These are phyloP conservation scores for Cheilosia variabilis DNA, from an alignment of 2,888 invertebrate genomes.

Conservation along the genomic window DNA sequence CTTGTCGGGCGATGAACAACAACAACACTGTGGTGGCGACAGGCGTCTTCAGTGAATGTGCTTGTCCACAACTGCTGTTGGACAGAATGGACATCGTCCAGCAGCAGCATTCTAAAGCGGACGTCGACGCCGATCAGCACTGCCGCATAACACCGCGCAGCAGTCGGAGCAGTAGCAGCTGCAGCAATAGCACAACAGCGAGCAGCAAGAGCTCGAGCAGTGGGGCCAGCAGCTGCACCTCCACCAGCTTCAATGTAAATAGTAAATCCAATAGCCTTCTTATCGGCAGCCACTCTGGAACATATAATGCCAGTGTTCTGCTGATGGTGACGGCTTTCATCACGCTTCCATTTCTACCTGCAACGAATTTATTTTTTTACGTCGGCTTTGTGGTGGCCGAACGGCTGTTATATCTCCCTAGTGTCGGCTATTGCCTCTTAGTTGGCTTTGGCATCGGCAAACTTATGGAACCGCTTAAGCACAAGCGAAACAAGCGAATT, in stretches of 20 bases:
- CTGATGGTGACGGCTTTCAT: constrained; percentile 90
- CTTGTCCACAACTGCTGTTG: constrained; percentile 73
- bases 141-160: constrained; percentile 78
- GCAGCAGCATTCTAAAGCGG: constrained; percentile 62
- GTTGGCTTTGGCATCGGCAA: constrained; percentile 89
- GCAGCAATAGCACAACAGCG: constrained; percentile 83
- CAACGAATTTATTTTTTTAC: constrained; percentile 98
- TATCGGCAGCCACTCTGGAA: constrained; percentile 71
- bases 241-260: constrained; percentile 75
- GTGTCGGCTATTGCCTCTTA: constrained; percentile 96
- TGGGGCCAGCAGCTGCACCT: constrained; percentile 78
- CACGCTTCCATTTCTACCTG: constrained; percentile 96
- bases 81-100: constrained; percentile 76
- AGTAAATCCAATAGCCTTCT: constrained; percentile 71
- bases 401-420: constrained; percentile 97
- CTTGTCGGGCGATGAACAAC: constrained; percentile 89
- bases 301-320: constrained; percentile 80
- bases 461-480: constrained; percentile 79
- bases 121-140: constrained; percentile 50
- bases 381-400: constrained; percentile 99
- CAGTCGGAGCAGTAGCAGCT: constrained; percentile 82
- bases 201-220: constrained; percentile 84
- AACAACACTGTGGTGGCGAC: constrained; percentile 77
- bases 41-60: constrained; percentile 75
- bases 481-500: constrained; percentile 80